These are phyloP conservation scores for Characodon lateralis DNA, from an alignment of 2,797 vertebrate genomes.

Conservation along the genomic window DNA sequence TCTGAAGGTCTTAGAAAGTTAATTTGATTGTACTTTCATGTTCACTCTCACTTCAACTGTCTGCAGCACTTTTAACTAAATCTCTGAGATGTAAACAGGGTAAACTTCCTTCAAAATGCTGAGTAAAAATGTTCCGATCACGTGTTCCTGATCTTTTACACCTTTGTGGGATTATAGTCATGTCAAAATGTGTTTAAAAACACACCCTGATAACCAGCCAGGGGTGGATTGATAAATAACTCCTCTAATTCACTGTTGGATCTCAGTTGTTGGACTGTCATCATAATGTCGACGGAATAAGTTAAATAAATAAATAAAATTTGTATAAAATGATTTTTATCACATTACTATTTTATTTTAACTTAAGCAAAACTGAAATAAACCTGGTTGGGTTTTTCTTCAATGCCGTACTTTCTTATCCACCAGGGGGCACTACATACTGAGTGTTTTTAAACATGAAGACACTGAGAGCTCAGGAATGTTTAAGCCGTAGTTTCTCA, in stretches of 20 bases:
- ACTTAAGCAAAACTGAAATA: background rate
- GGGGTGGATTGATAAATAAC: background rate
- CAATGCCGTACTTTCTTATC: background rate
- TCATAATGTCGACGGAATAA: background rate
- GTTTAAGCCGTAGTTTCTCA: background rate
- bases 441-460: background rate
- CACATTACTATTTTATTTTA: too few relatives aligned
- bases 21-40: too few relatives aligned
- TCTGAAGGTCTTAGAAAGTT: too few relatives aligned
- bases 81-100: background rate
- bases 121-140: background rate
- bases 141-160: background rate
- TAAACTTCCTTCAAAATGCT: background rate
- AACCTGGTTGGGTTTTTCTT: background rate
- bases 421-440: conserved; percentile 43
- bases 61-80: background rate
- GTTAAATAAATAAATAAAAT: background rate
- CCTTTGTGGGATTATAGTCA: background rate
- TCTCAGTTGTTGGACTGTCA: background rate
- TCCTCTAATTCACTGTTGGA: background rate
- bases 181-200: too few relatives aligned
- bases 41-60: background rate
- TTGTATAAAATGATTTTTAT: background rate
- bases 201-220: too few relatives aligned
- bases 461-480: too few relatives aligned